Evolutionary conservation across 2,113 vertebrate species (phyloP), one percentile per base, ranked within the genome.

Genomic region (Riparia riparia): DNA sequence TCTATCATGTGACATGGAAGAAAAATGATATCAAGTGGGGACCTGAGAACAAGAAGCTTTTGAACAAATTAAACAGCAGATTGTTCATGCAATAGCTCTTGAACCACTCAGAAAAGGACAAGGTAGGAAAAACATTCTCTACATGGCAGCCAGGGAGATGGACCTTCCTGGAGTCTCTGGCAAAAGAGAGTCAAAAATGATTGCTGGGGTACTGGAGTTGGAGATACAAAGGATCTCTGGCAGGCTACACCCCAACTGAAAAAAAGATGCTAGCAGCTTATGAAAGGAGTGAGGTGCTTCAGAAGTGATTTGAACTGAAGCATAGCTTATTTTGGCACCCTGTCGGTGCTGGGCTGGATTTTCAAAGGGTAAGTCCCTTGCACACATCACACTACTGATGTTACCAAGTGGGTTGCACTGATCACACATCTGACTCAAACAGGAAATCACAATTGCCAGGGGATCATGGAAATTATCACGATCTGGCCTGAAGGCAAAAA

Each of bases 261-360:
- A 78, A 45, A 78, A 26, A 45, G 7, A 45, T 53, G 32, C 14
- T 45, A 32, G 18, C 21, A 69, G 32, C 17, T 69, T 77, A 39
- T 45, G 6, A 60, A 77, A 13, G 6, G 26, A 44, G 42, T 32
- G 6, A 60, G 26, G 7, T 26, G 32, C 26, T 60, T 53, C 45
- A 37, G 45, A 69, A 45, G 39, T 19, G 26, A 61, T 6, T 12
- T 25, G 32, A 14, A 60, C 13, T 7, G 6, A 69, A 45, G 17
- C 14, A 37, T 31, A 66, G 37, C 37, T 76, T 57, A 10, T 86
- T 68, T 32, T 58, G 37, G 28, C 26, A 60, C 7, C 14, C 6
- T 0, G 39, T 6, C 1, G 0, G 22, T 19, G 32, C 12, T 12
- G 17, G 25, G 26, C 26, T 45, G 64, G 6, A 53, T n/a, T 32